phyloP scores from a whole-genome alignment of 2,113 vertebrate genomes.

The Panthera tigris region DNA sequence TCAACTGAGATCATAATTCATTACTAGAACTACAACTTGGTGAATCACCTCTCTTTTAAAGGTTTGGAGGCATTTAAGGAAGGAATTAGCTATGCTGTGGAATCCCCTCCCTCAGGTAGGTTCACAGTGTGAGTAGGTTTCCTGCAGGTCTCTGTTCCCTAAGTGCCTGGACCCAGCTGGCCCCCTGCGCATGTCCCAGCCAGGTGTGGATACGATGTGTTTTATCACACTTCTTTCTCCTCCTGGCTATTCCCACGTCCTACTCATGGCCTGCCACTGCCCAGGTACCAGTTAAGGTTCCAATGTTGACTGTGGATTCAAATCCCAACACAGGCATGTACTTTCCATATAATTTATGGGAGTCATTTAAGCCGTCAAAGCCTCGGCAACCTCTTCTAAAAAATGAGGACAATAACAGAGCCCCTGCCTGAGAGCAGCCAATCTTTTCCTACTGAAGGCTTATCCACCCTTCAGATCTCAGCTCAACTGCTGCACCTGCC shows the following conservation, averaged over 20 bases:
- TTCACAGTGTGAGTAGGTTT: neutral
- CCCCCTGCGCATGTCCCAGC: no score
- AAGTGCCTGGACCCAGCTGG: neutral
- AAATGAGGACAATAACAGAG: neutral
- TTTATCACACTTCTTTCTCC: neutral
- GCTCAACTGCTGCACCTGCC: neutral
- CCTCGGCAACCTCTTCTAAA: neutral
- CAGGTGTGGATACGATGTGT: fast-evolving
- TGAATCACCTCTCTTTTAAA: neutral
- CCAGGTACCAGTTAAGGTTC: neutral
- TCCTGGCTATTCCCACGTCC: neutral
- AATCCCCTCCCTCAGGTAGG: neutral
- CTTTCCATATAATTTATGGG: neutral
- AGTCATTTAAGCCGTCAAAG: neutral
- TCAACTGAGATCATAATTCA: neutral
- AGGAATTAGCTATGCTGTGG: neutral
- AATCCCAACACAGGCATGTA: neutral
- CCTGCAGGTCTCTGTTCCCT: neutral
- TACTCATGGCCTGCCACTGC: neutral
- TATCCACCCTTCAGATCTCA: neutral
- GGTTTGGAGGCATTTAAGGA: neutral
- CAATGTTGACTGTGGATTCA: neutral
- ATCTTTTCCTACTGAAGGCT: neutral
- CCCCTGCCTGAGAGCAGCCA: no score
- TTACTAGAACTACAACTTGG: neutral